Evolutionary conservation across 2,797 vertebrate species (phyloP).

Genomic region (Alfaro cultratus): DNA sequence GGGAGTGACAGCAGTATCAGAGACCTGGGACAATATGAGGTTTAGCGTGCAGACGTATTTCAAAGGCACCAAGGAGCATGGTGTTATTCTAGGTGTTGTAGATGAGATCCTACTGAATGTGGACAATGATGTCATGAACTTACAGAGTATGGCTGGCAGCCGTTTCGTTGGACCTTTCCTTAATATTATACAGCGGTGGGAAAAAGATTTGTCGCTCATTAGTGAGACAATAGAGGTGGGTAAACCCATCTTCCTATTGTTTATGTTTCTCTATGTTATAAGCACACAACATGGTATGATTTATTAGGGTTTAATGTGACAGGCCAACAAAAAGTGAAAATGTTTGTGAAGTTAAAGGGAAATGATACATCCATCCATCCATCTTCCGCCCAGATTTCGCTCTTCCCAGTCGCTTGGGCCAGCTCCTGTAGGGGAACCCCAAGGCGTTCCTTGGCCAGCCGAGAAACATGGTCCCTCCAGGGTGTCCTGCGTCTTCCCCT

Average conservation of each 20-base stretch:
- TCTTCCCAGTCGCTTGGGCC: no score
- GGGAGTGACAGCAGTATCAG: conserved; percentile 91
- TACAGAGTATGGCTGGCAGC: conserved; percentile 93
- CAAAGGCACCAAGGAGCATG: conserved; percentile 89
- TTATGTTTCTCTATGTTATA: background rate
- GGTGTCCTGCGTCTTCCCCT: no score
- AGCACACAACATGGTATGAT: background rate
- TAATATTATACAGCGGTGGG: conserved; percentile 87
- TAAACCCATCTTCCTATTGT: background rate
- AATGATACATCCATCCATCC: background rate
- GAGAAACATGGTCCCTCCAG: no score
- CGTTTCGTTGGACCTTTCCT: conserved; percentile 94
- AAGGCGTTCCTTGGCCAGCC: no score
- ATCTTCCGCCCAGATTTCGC: no score
- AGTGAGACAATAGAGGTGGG: conserved; percentile 94
- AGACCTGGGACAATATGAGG: conserved; percentile 91
- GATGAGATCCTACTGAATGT: conserved; percentile 90
- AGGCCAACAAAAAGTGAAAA: background rate
- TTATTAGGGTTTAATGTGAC: background rate
- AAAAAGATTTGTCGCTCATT: conserved; percentile 91
- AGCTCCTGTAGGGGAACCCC: no score
- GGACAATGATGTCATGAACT: conserved; percentile 90
- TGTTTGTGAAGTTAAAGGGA: background rate
- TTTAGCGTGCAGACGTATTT: conserved; percentile 87
- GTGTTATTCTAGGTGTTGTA: conserved; percentile 87